These are phyloP conservation scores for Augochlorella aurata DNA, from an alignment of 2,888 invertebrate species.

Conservation along the genomic window DNA sequence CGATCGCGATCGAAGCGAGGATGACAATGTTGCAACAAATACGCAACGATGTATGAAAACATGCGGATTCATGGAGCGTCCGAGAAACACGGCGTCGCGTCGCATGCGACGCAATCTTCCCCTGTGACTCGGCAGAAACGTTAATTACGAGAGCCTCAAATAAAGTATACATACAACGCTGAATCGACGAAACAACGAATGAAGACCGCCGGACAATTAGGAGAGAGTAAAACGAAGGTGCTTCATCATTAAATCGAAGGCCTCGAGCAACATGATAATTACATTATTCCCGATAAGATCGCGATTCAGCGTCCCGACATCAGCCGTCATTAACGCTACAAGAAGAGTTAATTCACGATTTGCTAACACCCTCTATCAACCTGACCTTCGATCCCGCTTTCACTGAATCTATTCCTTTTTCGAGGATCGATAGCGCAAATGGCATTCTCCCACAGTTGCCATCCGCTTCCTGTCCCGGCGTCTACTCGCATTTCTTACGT, in stretches of 20 bases:
- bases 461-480: not conserved
- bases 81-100: not conserved
- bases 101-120: not conserved
- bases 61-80: slow-evolving; percentile 6
- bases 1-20: not conserved
- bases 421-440: slow-evolving; percentile 18
- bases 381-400: slow-evolving; percentile 58
- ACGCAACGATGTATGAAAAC: not conserved
- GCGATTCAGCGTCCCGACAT: slow-evolving; percentile 50
- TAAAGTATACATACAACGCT: not conserved
- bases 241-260: slow-evolving; percentile 59
- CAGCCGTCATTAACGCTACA: slow-evolving; percentile 53
- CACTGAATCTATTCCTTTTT: slow-evolving; percentile 28
- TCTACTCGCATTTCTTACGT: not conserved
- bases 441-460: slow-evolving; percentile 46
- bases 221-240: slow-evolving; percentile 42
- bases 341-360: slow-evolving; percentile 62
- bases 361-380: slow-evolving; percentile 62
- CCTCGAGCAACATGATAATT: slow-evolving; percentile 66
- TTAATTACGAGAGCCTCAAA: slow-evolving; percentile 28
- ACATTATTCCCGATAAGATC: slow-evolving; percentile 69
- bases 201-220: slow-evolving; percentile 36
- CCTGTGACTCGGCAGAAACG: slow-evolving; percentile 4
- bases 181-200: slow-evolving; percentile 38
- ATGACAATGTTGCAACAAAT: not conserved